These are phyloP conservation scores for Dreissena rostriformis DNA, from an alignment of 1,140 invertebrate genomes.

Conservation along the genomic window DNA sequence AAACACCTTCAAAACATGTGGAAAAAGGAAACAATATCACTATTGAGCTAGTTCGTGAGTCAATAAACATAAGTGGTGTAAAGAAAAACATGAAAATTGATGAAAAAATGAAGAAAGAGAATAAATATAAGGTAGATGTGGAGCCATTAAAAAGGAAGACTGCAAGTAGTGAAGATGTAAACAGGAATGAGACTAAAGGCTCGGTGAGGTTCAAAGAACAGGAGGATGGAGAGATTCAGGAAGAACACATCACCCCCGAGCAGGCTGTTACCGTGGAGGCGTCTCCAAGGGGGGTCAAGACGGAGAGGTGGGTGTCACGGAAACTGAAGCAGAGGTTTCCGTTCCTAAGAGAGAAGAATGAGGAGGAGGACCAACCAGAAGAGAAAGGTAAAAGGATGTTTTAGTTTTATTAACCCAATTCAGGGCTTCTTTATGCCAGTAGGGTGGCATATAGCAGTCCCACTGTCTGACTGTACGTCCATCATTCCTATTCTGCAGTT, in stretches of 20 bases:
- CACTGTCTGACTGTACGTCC: too few species aligned
- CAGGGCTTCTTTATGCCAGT: too few species aligned
- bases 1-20: too few species aligned
- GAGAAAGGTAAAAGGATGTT: constrained; percentile 12
- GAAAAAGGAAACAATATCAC: too few species aligned
- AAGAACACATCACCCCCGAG: constrained; percentile 25
- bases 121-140: not conserved
- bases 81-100: not conserved
- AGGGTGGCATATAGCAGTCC: too few species aligned
- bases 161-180: constrained; percentile 8
- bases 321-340: constrained; percentile 55
- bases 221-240: constrained; percentile 21
- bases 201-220: constrained; percentile 36
- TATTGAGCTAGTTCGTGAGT: too few species aligned
- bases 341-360: constrained; percentile 60
- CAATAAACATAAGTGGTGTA: too few species aligned
- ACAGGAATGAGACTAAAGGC: constrained; percentile 38
- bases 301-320: constrained; percentile 60
- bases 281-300: constrained; percentile 28
- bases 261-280: constrained; percentile 23
- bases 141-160: not conserved
- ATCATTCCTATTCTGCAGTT: too few species aligned
- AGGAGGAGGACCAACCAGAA: constrained; percentile 45
- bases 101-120: constrained; percentile 1
- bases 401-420: too few species aligned